Percentiles rank a stretch among this genome's conserved stretches.
These are phyloP conservation scores for Smittia aterrima DNA, from an alignment of 2,888 invertebrate species.

Conservation along the genomic window DNA sequence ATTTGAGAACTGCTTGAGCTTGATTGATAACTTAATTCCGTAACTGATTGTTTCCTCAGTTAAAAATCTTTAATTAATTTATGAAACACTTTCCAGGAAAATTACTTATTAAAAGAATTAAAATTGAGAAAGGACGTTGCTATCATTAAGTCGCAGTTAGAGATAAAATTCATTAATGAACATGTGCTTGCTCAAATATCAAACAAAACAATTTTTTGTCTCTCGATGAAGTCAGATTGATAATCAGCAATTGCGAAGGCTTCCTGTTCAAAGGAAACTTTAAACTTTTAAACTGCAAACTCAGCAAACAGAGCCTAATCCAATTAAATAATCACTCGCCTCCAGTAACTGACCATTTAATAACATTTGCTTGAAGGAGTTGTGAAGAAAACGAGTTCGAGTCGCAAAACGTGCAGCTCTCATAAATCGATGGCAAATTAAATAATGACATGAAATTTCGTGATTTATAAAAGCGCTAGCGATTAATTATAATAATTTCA, in stretches of 20 bases:
- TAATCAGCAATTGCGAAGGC: no score
- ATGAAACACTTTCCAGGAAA: neutral
- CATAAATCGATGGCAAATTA: slow-evolving; percentile 7
- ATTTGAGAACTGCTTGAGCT: neutral
- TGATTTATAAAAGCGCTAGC: slow-evolving; percentile 9
- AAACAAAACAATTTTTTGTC: no score
- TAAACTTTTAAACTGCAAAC: neutral
- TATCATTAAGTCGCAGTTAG: neutral
- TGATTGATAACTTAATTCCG: slow-evolving; percentile 7
- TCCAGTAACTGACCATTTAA: slow-evolving; percentile 33
- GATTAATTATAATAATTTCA: no score
- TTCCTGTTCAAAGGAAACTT: no score
- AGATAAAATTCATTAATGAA: neutral
- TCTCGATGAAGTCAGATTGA: no score
- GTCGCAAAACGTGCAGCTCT: neutral
- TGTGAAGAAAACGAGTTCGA: neutral
- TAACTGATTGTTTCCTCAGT: neutral
- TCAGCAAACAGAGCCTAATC: slow-evolving; percentile 15
- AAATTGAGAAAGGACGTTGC: neutral
- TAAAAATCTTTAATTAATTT: neutral
- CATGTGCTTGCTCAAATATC: neutral
- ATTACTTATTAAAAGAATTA: no score
- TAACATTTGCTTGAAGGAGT: neutral
- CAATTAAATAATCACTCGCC: slow-evolving; percentile 24
- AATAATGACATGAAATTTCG: slow-evolving; percentile 3